Percentiles rank a stretch among this genome's conserved stretches.
phyloP scores from a whole-genome alignment of 2,888 invertebrate genomes.

The Sclerodermus sp. region DNA sequence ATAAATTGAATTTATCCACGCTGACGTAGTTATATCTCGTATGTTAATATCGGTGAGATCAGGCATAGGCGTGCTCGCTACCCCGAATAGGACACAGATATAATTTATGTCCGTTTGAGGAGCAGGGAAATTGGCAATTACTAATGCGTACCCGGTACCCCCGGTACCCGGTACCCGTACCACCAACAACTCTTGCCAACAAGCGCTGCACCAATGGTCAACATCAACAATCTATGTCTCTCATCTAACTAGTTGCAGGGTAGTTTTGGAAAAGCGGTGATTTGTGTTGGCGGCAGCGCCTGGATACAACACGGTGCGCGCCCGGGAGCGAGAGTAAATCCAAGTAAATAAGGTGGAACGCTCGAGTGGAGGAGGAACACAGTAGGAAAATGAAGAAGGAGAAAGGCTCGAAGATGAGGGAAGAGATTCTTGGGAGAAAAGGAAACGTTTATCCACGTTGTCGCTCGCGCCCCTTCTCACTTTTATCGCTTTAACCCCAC shows the following conservation, averaged over 20 bases:
- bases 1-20: slow-evolving; percentile 31
- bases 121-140: slow-evolving; percentile 35
- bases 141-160: slow-evolving; percentile 39
- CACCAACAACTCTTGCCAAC: background rate
- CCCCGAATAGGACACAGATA: no score
- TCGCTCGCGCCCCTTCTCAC: slow-evolving; percentile 12
- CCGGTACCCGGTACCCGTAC: no score
- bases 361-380: background rate
- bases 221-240: background rate
- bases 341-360: no score
- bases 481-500: slow-evolving; percentile 31
- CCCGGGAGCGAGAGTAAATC: background rate
- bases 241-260: no score
- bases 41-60: no score
- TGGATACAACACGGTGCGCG: background rate
- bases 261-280: no score
- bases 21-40: slow-evolving; percentile 1
- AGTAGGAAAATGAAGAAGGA: no score
- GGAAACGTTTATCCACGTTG: slow-evolving; percentile 29
- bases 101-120: slow-evolving; percentile 24
- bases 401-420: background rate
- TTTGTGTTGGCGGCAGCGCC: no score
- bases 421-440: slow-evolving; percentile 7
- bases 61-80: no score
- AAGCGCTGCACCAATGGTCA: background rate